A percentile compares a stretch with the other conserved stretches of the same genome.
Conservation (phyloP, 2,797 vertebrate species). For the Etheostoma nigrum region DNA sequence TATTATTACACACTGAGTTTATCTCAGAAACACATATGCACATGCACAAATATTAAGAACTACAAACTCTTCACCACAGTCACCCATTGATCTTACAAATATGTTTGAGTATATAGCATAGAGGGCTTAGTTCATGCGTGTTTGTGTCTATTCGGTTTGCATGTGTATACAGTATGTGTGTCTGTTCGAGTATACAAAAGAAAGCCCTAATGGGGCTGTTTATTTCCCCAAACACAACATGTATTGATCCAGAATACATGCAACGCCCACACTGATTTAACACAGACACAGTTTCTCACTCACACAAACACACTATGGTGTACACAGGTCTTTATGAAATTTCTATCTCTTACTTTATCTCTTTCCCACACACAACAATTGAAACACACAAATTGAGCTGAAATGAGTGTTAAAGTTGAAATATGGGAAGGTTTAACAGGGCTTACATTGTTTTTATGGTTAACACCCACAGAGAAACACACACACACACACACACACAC, state of each 20-base stretch:
- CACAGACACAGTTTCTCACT: constrained; percentile 6
- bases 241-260: constrained; percentile 68
- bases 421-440: constrained; percentile 68
- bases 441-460: constrained; percentile 75
- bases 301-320: not conserved
- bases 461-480: constrained; percentile 63
- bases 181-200: constrained; percentile 23
- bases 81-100: constrained; percentile 39
- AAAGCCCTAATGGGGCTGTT: constrained; percentile 54
- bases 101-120: constrained; percentile 27
- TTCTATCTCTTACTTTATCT: constrained; percentile 50
- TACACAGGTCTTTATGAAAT: constrained; percentile 33
- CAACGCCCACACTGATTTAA: constrained; percentile 50
- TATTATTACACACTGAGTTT: not conserved
- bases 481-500: constrained; percentile 48
- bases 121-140: constrained; percentile 6
- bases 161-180: constrained; percentile 2
- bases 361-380: constrained; percentile 60
- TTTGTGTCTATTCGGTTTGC: constrained; percentile 17
- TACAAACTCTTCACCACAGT: constrained; percentile 17
- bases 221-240: constrained; percentile 70
- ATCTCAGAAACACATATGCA: constrained; percentile 24
- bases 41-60: constrained; percentile 14
- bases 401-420: constrained; percentile 66
- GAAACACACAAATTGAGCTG: constrained; percentile 58